Evolutionary conservation across 2,113 vertebrate species (phyloP).

Genomic region (Zosterops lateralis): DNA sequence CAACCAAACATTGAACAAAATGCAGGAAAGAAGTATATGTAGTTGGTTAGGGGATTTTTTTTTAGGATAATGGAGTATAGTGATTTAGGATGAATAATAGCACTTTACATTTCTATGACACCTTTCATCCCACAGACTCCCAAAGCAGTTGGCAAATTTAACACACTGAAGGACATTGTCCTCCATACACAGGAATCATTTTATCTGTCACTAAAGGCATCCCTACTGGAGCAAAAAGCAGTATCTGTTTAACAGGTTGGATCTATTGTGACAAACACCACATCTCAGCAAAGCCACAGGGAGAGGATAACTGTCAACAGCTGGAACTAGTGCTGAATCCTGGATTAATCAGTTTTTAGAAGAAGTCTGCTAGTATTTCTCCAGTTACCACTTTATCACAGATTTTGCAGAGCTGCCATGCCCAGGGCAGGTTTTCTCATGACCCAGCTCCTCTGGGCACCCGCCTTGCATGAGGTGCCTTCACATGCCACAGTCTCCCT

Average conservation of each 20-base stretch:
- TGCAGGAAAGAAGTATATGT: neutral
- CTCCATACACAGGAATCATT: fast-evolving
- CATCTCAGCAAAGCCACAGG: neutral
- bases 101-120: neutral
- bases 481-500: neutral
- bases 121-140: neutral
- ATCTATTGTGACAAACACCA: neutral
- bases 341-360: neutral
- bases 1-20: neutral
- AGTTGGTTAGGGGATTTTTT: neutral
- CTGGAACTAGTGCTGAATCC: neutral
- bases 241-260: neutral
- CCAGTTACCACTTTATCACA: neutral
- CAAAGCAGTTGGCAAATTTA: conserved; percentile 1
- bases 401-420: neutral
- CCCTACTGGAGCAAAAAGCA: neutral
- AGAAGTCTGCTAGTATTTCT: neutral
- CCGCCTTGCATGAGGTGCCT: fast-evolving
- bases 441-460: neutral
- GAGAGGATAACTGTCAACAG: neutral
- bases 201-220: neutral
- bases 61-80: neutral
- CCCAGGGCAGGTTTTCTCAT: neutral
- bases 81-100: neutral
- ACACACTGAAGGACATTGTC: neutral